Evolutionary conservation across 64 coral and sea anemone species (phyloP), one percentile per base, ranked within the genome.

Genomic region (Actinia equina): DNA sequence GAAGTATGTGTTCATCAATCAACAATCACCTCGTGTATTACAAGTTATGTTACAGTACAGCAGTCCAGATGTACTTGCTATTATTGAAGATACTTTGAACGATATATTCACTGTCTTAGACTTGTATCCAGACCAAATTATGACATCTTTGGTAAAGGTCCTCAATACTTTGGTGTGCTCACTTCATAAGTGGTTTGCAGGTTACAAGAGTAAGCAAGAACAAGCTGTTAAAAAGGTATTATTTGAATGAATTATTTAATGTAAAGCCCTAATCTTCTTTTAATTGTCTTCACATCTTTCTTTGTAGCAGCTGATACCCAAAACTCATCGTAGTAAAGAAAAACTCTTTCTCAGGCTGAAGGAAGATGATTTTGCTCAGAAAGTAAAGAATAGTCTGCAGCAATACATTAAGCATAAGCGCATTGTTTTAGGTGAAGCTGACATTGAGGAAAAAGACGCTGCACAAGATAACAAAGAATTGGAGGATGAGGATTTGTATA

Each of bases 31-130:
- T 43, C 84, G 83, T 13, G 97, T 99, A 17, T 57, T 95, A 10
- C 83, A 57, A 53, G 97, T 95, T 45, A 99, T 99, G 97, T 71
- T 99, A 22, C 93, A 99, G 83, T 93, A 95, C 78, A 89, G 93
- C 17, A 93, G 92, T 71, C 26, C 88, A 82, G 91, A 84, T 17
- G 88, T 99, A 54, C 52, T 99, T 30, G 80, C 90, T 15, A 95
- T 92, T 26, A 91, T 99, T 27, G 93, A 95, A 49, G 96, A 99
- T 79, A 95, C 90, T 20, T 78, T 99, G 3, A 88, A 86, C 69
- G 96, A 99, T 77, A 77, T 95, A 82, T 93, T 99, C 81, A 86
- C 79, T 59, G 88, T 95, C 26, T 93, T 99, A 60, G 93, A 99
- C 76, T 89, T 92, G 13, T 92, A 92, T 88, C 88, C 91, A 58